Base-by-base conservation (phyloP, 2,888 invertebrate genomes). In the Amiota minor region DNA sequence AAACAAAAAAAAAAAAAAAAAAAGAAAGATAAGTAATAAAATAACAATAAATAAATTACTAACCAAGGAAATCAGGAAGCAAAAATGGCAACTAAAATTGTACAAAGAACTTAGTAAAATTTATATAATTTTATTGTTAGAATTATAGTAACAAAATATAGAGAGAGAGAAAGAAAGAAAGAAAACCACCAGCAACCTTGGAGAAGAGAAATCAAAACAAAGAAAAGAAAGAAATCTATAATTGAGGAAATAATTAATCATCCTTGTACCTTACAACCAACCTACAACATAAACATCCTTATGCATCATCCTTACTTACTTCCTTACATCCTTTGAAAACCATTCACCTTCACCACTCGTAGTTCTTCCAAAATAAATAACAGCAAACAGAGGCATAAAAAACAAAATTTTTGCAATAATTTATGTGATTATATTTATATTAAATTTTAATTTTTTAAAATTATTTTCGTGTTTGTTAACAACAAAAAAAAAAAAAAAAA, bases 31-130 rank as follows among this genome's bases (percentile, higher is more conserved):
- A n/a, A n/a, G n/a, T 76, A 70, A 78, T 72, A 65, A 59, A 71
- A 14, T 72, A 70, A 75, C 72, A 70, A 20, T 20, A 50, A 73
- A 70, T 74, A 76, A 23, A 50, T 20, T 50, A 47, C 47, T 18
- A 65, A 65, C 4, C 2, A n/a, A 50, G 12, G 4, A 9, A 12
- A 70, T 49, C 65, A 72, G 46, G 53, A 16, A 78, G 80, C 75
- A 79, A 70, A 78, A 75, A 75, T 77, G 46, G 53, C 45, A 78
- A 80, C 75, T 80, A 70, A 78, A 76, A 75, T 77, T 84, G 80
- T 83, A 84, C 83, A 83, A 81, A 83, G 78, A 79, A 75, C 80
- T 83, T 79, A 83, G 84, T 75, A 47, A 79, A 82, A 75, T 84
- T 78, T 77, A 82, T 79, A 35, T 35, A 35, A 35, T 35, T 35